Evolutionary conservation across 2,113 vertebrate genomes (phyloP), one percentile per base, ranked within the genome.

Genomic region (Pachyramphus minor): DNA sequence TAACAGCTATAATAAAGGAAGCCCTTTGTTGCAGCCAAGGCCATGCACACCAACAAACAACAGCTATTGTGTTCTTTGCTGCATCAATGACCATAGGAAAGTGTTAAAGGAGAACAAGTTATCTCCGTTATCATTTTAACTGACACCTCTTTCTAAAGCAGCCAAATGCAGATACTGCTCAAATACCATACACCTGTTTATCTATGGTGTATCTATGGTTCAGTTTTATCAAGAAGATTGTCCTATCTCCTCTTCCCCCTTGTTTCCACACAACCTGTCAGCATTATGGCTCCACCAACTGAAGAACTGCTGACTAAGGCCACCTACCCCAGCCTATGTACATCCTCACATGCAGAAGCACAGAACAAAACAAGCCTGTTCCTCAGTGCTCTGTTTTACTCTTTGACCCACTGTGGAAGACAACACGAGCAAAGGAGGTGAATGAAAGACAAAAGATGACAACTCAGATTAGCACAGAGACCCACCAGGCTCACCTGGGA

Each of bases 271-370:
- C 39, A 69, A 45, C 60, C 59, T 74, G 78, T 94, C 84, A 96
- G 95, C 91, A 90, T 96, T 96, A 96, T 96, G 93, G 96, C 96
- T 96, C 73, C 92, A 96, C 93, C 93, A 55, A 90, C 87, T 74
- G 92, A 94, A 96, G 93, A 93, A 96, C 63, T 47, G 42, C 62
- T 18, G 23, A 45, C 33, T 49, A 82, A 31, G 42, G 71, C 63
- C 78, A 67, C 55, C 72, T 83, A 82, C 67, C 87, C 68, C 75
- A 69, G 50, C 11, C 81, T 90, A 18, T 30, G 35, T 47, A 45
- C 41, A 56, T 62, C 75, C 71, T 87, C 53, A 82, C n/a, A 64
- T 19, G 67, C 55, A 91, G 86, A 52, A 79, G 39, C 77, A 93
- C 9, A 82, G 77, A 93, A 92, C 56, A 87, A 79, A 82, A 69